These are phyloP conservation scores for Drosophila repletoides DNA, from an alignment of 1,140 invertebrate species.

Conservation along the genomic window DNA sequence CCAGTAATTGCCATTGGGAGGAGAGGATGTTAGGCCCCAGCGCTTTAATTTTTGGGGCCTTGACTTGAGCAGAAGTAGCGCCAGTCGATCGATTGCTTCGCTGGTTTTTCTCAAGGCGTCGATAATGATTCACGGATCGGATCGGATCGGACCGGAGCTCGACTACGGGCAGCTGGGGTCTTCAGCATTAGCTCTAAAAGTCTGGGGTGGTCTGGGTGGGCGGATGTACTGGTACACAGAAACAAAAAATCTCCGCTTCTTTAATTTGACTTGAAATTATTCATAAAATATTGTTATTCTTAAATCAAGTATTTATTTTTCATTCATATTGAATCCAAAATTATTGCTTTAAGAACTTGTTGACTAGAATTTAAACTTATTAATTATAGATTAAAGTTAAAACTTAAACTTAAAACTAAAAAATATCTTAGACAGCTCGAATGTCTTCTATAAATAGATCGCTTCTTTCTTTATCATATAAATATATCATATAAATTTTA, in stretches of 20 bases:
- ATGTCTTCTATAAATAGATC: too few species aligned
- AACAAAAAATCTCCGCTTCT: background rate
- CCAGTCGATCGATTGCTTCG: slow-evolving; percentile 53
- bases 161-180: slow-evolving; percentile 31
- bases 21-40: slow-evolving; percentile 1
- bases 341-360: too few species aligned
- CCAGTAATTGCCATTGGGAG: slow-evolving; percentile 6
- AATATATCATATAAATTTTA: too few species aligned
- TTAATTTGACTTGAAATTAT: slow-evolving; percentile 24
- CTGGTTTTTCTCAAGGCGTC: slow-evolving; percentile 51
- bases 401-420: too few species aligned
- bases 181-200: background rate
- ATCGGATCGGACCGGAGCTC: too few species aligned
- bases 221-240: slow-evolving; percentile 28
- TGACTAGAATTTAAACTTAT: too few species aligned
- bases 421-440: too few species aligned
- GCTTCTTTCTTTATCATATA: too few species aligned
- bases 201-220: slow-evolving; percentile 10
- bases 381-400: too few species aligned
- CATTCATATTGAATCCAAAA: too few species aligned
- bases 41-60: slow-evolving; percentile 22
- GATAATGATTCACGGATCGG: slow-evolving; percentile 36
- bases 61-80: slow-evolving; percentile 32
- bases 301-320: too few species aligned
- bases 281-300: too few species aligned